Percentiles rank a stretch among this genome's conserved stretches.
Conservation (phyloP, 2,797 vertebrate genomes). For the Squalus acanthias region DNA sequence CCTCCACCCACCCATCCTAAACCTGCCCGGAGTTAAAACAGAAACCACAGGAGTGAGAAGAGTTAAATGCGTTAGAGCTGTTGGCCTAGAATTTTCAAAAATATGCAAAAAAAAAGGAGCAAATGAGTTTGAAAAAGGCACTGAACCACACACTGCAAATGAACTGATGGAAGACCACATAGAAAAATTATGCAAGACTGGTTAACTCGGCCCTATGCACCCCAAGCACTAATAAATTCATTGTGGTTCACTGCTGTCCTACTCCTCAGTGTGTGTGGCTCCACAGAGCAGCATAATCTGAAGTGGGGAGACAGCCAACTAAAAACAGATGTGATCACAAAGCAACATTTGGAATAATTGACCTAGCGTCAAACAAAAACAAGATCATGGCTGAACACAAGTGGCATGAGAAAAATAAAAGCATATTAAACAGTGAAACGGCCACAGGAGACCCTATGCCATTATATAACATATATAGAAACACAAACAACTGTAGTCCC, state of each 20-base stretch:
- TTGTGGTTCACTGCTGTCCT: not conserved
- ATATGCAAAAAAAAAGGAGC: not conserved
- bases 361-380: conserved; percentile 5
- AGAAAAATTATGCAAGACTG: not conserved
- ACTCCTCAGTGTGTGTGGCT: not conserved
- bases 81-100: not conserved
- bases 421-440: not conserved
- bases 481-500: not conserved
- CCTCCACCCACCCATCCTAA: not conserved
- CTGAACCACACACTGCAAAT: not conserved
- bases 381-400: not conserved
- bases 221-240: not conserved
- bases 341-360: conserved; percentile 18
- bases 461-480: not conserved
- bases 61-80: not conserved
- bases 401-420: not conserved
- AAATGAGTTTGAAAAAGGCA: not conserved
- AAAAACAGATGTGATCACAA: conserved; percentile 14
- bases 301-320: not conserved
- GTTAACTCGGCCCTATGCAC: not conserved
- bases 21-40: not conserved
- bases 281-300: not conserved
- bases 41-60: not conserved
- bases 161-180: not conserved
- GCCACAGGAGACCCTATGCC: not conserved